Evolutionary conservation across 2,113 vertebrate genomes (phyloP).

Genomic region (Bucco capensis): DNA sequence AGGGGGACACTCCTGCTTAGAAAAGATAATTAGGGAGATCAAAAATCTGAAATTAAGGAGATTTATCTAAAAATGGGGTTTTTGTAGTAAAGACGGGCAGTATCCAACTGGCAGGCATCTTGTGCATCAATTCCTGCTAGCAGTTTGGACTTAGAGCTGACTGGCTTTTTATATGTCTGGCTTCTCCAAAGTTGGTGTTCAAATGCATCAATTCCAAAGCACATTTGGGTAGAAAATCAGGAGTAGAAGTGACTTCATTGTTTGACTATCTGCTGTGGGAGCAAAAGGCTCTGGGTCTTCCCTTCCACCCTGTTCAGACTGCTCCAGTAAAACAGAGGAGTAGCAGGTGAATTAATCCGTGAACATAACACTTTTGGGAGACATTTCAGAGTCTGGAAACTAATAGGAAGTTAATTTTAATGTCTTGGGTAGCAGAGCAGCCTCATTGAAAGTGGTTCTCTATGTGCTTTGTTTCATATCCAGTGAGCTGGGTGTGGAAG

Average conservation of each 20-base stretch:
- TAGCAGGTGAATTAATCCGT: neutral
- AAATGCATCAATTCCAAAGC: neutral
- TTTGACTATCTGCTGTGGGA: neutral
- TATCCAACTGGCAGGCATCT: neutral
- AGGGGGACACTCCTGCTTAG: neutral
- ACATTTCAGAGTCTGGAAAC: neutral
- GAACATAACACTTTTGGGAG: neutral
- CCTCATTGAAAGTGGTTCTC: neutral
- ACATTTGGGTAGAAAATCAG: neutral
- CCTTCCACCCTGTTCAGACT: neutral
- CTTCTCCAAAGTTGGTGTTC: neutral
- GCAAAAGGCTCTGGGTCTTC: neutral
- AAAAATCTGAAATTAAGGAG: too few species aligned
- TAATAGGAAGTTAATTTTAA: neutral
- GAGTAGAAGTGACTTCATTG: neutral
- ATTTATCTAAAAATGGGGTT: neutral
- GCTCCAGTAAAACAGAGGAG: neutral
- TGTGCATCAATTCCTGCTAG: neutral
- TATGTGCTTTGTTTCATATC: neutral
- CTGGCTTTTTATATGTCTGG: neutral
- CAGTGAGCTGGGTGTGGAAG: neutral
- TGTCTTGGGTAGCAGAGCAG: neutral
- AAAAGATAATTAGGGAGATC: neutral
- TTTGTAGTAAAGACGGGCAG: neutral
- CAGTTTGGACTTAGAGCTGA: neutral